Base-by-base conservation (phyloP, 1,140 invertebrate species). In the Chymomyza costata region DNA sequence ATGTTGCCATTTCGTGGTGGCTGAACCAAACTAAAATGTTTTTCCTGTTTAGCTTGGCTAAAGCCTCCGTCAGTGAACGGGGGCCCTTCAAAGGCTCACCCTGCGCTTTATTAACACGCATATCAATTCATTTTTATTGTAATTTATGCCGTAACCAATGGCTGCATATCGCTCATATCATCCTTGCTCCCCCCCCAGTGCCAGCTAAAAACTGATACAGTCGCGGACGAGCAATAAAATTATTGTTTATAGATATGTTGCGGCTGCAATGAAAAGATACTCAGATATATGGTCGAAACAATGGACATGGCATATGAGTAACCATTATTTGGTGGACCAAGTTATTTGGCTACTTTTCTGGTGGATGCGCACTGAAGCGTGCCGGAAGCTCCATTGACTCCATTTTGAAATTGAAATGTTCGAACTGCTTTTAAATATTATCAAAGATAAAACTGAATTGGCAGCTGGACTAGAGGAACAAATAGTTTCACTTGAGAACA, bases 111-210 rank as follows among this genome's bases (percentile, higher is more conserved):
- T 78, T 78, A 78, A 78, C 71, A 78, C 71, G 71, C 71, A 78
- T 78, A 78, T 78, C 73, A 78, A 78, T 78, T 78, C 71, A 80
- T 71, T 80, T 71, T 80, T 73, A 78, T 80, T 78, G 67, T 78
- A 78, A 78, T 78, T 78, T 78, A 78, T 78, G 67, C 71, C 71
- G 71, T 71, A 57, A 53, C 71, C 71, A 80, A 78, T 78, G 62
- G 71, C 63, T 80, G 71, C 71, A 78, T 78, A 78, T 78, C 71
- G 71, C 71, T 78, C 73, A 80, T 58, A 78, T 78, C 73, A 28
- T 8, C 34, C 40, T 25, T 45, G 18, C 49, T 21, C 46, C 15
- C 48, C 45, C 5, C 19, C 8, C 21, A 28, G n/a, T 18, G 13
- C 11, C 38, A 8, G 2, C 21, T 5, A 17, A n/a, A n/a, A n/a